Conservation (phyloP, 1,140 invertebrate species). For the Drosophila truncata region DNA sequence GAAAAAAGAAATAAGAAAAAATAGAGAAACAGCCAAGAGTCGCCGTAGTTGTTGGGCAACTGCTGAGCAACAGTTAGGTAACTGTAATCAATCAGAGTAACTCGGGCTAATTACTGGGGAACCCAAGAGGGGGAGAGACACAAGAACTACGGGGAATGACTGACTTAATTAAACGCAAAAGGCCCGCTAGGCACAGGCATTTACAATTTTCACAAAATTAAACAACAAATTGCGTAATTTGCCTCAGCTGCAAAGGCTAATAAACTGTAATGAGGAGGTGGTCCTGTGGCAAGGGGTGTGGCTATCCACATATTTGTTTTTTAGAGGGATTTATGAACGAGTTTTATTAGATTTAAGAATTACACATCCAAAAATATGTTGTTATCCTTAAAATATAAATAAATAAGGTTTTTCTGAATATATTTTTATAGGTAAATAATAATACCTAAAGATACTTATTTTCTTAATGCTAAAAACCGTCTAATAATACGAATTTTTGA, state of each 20-base stretch:
- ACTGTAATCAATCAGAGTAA: conserved; percentile 76
- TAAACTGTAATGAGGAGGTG: conserved; percentile 56
- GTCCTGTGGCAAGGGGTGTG: conserved; percentile 12
- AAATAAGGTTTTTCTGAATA: no score
- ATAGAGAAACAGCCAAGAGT: conserved; percentile 14
- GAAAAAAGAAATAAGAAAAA: conserved; percentile 19
- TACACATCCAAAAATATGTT: background rate
- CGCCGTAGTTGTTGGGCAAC: conserved; percentile 15
- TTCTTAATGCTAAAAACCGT: rapidly evolving
- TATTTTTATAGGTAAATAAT: no score
- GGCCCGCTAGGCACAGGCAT: conserved; percentile 43
- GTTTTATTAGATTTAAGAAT: background rate
- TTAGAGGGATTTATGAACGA: conserved; percentile 16
- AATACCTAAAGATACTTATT: no score
- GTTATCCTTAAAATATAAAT: background rate
- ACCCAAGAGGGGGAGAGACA: background rate
- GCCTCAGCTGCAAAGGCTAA: conserved; percentile 61
- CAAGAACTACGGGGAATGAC: conserved; percentile 43
- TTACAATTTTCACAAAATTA: conserved; percentile 72
- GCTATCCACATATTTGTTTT: conserved; percentile 24
- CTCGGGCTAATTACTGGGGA: conserved; percentile 48
- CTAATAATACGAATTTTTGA: background rate
- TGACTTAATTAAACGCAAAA: conserved; percentile 76
- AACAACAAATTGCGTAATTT: conserved; percentile 79
- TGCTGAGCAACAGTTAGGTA: conserved; percentile 63